Conservation (phyloP, 1,140 invertebrate species). For the Chelonus insularis region DNA sequence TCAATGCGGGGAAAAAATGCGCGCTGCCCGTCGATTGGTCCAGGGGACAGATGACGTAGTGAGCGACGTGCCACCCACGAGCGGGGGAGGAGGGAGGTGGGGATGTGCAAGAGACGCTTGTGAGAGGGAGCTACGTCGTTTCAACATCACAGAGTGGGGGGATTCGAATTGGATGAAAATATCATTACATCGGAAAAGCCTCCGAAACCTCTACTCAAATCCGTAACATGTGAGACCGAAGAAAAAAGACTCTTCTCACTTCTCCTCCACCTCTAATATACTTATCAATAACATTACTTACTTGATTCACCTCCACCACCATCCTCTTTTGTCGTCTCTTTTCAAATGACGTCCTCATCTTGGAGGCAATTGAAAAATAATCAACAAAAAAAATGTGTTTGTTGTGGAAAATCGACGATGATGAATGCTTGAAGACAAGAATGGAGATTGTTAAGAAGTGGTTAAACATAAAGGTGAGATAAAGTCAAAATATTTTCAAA, state of each 20-base stretch:
- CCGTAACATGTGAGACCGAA: conserved; percentile 17
- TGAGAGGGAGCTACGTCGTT: conserved; percentile 14
- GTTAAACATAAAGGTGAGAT: no score
- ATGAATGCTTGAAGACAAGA: no score
- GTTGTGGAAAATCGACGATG: background rate
- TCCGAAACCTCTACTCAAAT: conserved; percentile 33
- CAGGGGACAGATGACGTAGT: conserved; percentile 62
- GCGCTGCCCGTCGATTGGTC: conserved; percentile 60
- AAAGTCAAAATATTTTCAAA: no score
- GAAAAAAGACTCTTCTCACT: background rate
- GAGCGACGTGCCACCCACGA: conserved; percentile 57
- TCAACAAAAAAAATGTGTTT: no score
- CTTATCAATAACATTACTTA: no score
- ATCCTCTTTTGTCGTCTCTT: no score
- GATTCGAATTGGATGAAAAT: conserved; percentile 56
- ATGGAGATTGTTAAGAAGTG: no score
- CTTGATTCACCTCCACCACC: no score
- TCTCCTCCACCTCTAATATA: no score
- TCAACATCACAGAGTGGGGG: conserved; percentile 31
- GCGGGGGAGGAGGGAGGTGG: conserved; percentile 14
- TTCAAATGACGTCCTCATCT: no score
- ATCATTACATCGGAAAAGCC: conserved; percentile 53
- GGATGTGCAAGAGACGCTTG: conserved; percentile 23
- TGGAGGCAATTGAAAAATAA: no score
- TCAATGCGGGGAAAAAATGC: conserved; percentile 58